These are phyloP conservation scores for Karalla daura DNA, from an alignment of 2,797 vertebrate species.

Conservation along the genomic window DNA sequence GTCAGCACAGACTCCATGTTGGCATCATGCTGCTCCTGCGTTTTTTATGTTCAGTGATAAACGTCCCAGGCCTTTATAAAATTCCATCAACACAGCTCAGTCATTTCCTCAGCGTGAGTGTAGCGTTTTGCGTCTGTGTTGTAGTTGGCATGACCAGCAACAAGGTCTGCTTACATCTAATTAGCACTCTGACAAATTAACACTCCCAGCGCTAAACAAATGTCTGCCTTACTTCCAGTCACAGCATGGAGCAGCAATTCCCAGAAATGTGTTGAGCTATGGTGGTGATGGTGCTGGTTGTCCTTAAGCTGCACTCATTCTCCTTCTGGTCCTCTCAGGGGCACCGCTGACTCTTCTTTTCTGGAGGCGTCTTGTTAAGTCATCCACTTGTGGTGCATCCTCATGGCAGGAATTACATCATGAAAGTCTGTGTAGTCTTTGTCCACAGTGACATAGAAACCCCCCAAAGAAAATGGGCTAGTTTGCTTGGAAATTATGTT, in stretches of 20 bases:
- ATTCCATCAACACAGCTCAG: slow-evolving; percentile 51
- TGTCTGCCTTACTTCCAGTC: slow-evolving; percentile 47
- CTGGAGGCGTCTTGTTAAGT: not conserved
- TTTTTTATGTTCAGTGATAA: slow-evolving; percentile 59
- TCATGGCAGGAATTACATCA: not conserved
- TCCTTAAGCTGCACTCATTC: not conserved
- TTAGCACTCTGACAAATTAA: slow-evolving; percentile 68
- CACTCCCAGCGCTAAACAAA: slow-evolving; percentile 56
- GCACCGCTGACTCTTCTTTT: not conserved
- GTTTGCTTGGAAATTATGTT: not conserved
- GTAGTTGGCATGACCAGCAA: slow-evolving; percentile 48
- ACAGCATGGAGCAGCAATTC: slow-evolving; percentile 36
- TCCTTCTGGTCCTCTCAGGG: not conserved
- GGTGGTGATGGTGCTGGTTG: slow-evolving; percentile 28
- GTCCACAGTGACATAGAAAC: not conserved
- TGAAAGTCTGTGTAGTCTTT: not conserved
- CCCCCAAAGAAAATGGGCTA: not conserved
- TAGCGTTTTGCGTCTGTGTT: slow-evolving; percentile 54
- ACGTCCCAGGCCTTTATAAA: slow-evolving; percentile 54
- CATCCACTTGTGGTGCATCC: not conserved
- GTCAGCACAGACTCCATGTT: slow-evolving; percentile 37
- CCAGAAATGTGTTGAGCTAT: slow-evolving; percentile 33
- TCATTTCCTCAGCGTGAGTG: slow-evolving; percentile 44
- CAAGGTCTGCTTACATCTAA: slow-evolving; percentile 53
- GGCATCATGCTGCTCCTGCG: slow-evolving; percentile 37